Evolutionary conservation across 2,888 invertebrate species (phyloP), one percentile per base, ranked within the genome.

Genomic region (Xestia xanthographa): DNA sequence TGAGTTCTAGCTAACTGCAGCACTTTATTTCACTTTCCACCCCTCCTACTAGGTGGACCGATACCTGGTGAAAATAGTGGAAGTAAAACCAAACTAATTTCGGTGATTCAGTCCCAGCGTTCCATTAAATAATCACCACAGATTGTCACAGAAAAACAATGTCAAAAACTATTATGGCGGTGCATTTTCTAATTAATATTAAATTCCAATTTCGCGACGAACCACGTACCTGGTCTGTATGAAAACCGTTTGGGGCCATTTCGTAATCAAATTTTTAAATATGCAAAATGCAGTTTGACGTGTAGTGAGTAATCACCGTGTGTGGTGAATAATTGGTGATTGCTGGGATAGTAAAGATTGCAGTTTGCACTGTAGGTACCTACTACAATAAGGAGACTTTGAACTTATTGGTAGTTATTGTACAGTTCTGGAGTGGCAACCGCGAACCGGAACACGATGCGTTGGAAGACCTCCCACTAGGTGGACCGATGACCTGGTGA

Each of bases 101-200:
- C 2, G 4, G 41, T 29, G 20, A 38, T 17, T 29, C 34, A 43
- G 22, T 20, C 20, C 41, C 41, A 26, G 8, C 8, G 12, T 26
- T 2, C 11, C n/a, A 41, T 85, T 41, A 62, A 85, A 67, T 58
- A 79, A 72, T 76, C 26, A 66, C 1, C 9, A 50, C 14, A 69
- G 56, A 60, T 45, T 48, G 34, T 22, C 62, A 38, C 65, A 43
- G 50, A 66, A 82, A 77, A n/a, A n/a, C n/a, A n/a, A n/a, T n/a
- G n/a, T n/a, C n/a, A n/a, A n/a, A n/a, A 82, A 66, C 50, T 66
- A 41, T 60, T 53, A n/a, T 50, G 20, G 17, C 20, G 45, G 29
- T 77, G 77, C 80, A 77, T 75, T 75, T 75, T 74, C 71, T 75
- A 75, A 86, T 85, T 84, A 86, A 85, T 85, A 80, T 77, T 86